These are phyloP conservation scores for Tor tambroides DNA, from an alignment of 2,113 vertebrate species.

Conservation along the genomic window DNA sequence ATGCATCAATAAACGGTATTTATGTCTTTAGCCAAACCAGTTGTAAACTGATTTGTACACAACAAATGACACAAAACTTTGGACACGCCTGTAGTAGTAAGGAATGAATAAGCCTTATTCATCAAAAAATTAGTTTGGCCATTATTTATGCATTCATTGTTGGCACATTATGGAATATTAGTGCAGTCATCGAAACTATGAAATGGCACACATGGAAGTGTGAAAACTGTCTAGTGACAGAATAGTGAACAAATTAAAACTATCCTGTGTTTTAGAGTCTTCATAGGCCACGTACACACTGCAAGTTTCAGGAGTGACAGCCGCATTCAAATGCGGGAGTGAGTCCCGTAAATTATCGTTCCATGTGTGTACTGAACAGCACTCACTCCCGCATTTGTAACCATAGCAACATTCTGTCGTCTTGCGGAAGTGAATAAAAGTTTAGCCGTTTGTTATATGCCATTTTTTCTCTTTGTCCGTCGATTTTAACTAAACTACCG, in stretches of 20 bases:
- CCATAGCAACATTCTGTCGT: no score
- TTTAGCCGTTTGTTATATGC: no score
- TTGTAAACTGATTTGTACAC: not conserved
- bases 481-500: no score
- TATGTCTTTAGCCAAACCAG: no score
- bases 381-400: no score
- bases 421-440: no score
- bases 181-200: not conserved
- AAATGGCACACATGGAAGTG: not conserved
- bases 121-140: not conserved
- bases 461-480: no score
- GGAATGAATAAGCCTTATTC: constrained; percentile 3
- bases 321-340: no score
- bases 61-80: not conserved
- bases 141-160: not conserved
- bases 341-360: no score
- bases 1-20: not conserved
- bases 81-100: not conserved
- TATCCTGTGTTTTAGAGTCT: not conserved
- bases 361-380: no score
- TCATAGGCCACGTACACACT: no score
- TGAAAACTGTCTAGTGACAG: not conserved
- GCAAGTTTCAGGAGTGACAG: no score
- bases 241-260: not conserved
- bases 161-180: not conserved